Evolutionary conservation across 2,888 invertebrate species (phyloP).

Genomic region (Maniola hyperantus): DNA sequence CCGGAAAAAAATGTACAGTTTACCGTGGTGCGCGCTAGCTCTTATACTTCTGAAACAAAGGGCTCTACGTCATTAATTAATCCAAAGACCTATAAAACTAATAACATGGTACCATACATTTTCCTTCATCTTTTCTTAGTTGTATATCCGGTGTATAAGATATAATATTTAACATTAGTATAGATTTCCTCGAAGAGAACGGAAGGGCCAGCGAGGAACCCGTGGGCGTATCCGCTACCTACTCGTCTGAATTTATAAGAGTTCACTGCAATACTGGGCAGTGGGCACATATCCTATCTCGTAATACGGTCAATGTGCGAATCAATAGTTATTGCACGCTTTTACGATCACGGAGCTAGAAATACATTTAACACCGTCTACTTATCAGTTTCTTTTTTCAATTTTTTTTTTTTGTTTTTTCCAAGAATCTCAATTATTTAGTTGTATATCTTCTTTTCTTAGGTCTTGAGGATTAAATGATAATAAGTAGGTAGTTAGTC

Average conservation of each 20-base stretch:
- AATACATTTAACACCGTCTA: not conserved
- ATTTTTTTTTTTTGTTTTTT: too few relatives aligned
- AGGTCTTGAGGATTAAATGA: too few relatives aligned
- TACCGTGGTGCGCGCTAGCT: too few relatives aligned
- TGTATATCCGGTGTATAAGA: not conserved
- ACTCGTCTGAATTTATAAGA: slow-evolving; percentile 29
- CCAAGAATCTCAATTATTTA: too few relatives aligned
- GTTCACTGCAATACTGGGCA: not conserved
- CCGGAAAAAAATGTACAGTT: too few relatives aligned
- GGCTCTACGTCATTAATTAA: not conserved
- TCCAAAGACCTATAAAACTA: not conserved
- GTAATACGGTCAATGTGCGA: not conserved
- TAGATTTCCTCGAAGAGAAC: slow-evolving; percentile 7
- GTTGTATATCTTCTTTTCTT: too few relatives aligned
- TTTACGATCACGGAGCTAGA: not conserved
- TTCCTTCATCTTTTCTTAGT: not conserved
- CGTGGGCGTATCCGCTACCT: slow-evolving; percentile 48
- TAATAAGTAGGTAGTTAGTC: too few relatives aligned
- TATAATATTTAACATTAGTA: not conserved
- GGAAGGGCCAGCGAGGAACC: slow-evolving; percentile 24
- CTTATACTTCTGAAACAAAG: too few relatives aligned
- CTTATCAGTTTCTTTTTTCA: not conserved
- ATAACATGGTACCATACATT: not conserved
- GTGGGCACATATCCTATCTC: not conserved
- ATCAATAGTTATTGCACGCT: not conserved